These are phyloP conservation scores for Phyto melanocephala DNA, from an alignment of 2,888 invertebrate species.

Conservation along the genomic window DNA sequence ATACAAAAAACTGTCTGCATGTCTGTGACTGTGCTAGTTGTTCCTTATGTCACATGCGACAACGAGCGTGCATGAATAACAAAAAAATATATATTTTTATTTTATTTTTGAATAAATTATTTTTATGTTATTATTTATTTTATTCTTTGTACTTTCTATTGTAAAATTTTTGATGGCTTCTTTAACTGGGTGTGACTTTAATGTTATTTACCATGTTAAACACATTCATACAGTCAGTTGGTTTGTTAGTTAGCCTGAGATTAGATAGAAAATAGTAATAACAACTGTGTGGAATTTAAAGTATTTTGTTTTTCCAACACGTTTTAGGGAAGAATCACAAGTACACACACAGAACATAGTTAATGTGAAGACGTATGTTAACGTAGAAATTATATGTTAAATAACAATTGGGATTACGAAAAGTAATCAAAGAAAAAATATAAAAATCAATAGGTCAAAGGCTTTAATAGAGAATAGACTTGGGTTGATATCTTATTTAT, in stretches of 20 bases:
- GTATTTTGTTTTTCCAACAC: not conserved
- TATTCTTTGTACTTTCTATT: not conserved
- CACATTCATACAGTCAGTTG: conserved; percentile 11
- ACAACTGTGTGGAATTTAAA: not conserved
- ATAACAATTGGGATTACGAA: too few relatives aligned
- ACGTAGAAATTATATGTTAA: too few relatives aligned
- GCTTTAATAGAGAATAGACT: too few relatives aligned
- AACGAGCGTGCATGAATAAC: conserved; percentile 10
- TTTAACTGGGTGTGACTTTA: conserved; percentile 61
- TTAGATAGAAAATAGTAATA: not conserved
- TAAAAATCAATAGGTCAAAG: too few relatives aligned
- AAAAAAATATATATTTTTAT: not conserved
- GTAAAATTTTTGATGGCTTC: conserved; percentile 46
- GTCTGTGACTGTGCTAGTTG: not conserved
- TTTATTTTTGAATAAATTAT: not conserved
- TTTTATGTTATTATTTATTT: not conserved
- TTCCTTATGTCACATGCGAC: conserved; percentile 30
- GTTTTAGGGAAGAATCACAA: not conserved
- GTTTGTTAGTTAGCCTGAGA: conserved; percentile 5
- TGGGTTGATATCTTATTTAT: too few relatives aligned
- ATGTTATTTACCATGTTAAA: conserved; percentile 47
- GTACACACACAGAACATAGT: not conserved
- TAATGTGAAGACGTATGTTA: not conserved
- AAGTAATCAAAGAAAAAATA: too few relatives aligned
- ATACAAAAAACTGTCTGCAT: conserved; percentile 25